phyloP scores from a whole-genome alignment of 35 echinoderm and acorn worm species.

The Heliocidaris erythrogramma region DNA sequence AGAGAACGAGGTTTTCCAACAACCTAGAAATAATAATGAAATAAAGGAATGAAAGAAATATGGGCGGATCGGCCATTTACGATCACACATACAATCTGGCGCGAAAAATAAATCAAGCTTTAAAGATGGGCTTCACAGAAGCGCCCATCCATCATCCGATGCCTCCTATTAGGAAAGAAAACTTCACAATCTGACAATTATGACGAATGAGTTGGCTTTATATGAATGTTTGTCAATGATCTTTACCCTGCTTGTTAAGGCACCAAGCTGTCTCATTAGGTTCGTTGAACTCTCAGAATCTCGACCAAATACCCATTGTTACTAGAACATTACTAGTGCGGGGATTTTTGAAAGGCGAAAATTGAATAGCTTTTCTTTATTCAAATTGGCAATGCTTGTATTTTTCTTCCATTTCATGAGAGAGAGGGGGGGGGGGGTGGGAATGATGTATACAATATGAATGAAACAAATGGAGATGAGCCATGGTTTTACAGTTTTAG shows the following conservation, averaged over 20 bases:
- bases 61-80: background rate
- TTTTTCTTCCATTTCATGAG: too few relatives aligned
- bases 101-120: background rate
- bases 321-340: background rate
- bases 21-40: background rate
- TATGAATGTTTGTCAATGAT: background rate
- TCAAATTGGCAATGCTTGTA: background rate
- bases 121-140: background rate
- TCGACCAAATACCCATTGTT: background rate
- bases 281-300: background rate
- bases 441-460: too few relatives aligned
- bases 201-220: background rate
- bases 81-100: background rate
- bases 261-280: background rate
- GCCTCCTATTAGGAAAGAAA: background rate
- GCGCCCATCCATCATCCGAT: background rate
- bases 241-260: background rate
- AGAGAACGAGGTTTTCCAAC: background rate
- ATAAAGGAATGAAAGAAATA: background rate
- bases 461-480: too few relatives aligned
- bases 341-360: background rate
- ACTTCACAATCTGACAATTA: background rate
- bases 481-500: too few relatives aligned
- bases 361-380: background rate
- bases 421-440: too few relatives aligned